These are phyloP conservation scores for Anoplopoma fimbria DNA, from an alignment of 2,113 vertebrate species.

Conservation along the genomic window DNA sequence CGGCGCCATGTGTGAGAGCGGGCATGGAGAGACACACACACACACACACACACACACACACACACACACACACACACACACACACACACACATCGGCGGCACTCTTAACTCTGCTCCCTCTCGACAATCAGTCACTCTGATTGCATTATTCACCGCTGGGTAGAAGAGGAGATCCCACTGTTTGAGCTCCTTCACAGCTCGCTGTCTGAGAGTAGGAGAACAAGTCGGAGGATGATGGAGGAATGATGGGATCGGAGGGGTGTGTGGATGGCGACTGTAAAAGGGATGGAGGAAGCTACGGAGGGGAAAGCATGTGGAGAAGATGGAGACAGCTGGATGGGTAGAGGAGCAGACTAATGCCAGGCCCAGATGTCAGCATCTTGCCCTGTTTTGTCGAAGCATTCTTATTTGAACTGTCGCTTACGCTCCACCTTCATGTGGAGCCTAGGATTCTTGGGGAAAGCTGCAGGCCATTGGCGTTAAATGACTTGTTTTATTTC, in stretches of 20 bases:
- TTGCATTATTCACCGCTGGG: conserved; percentile 69
- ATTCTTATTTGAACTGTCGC: not conserved
- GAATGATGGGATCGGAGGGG: conserved; percentile 34
- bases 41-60: not conserved
- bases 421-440: not conserved
- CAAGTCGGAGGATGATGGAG: conserved; percentile 50
- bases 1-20: not conserved
- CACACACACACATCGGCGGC: not conserved
- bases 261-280: conserved; percentile 8
- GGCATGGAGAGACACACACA: conserved; percentile 1
- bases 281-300: conserved; percentile 22
- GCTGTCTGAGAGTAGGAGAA: conserved; percentile 37
- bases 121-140: conserved; percentile 66
- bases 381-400: not conserved
- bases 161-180: conserved; percentile 53
- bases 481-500: not conserved
- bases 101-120: conserved; percentile 48
- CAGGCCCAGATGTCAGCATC: not conserved
- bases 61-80: not conserved
- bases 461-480: not conserved
- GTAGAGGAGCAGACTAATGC: conserved; percentile 2
- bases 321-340: conserved; percentile 18
- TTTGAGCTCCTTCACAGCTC: conserved; percentile 51
- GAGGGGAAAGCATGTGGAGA: conserved; percentile 16
- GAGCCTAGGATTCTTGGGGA: not conserved